Evolutionary conservation across 2,797 vertebrate species (phyloP).

Genomic region (Macropodus opercularis): DNA sequence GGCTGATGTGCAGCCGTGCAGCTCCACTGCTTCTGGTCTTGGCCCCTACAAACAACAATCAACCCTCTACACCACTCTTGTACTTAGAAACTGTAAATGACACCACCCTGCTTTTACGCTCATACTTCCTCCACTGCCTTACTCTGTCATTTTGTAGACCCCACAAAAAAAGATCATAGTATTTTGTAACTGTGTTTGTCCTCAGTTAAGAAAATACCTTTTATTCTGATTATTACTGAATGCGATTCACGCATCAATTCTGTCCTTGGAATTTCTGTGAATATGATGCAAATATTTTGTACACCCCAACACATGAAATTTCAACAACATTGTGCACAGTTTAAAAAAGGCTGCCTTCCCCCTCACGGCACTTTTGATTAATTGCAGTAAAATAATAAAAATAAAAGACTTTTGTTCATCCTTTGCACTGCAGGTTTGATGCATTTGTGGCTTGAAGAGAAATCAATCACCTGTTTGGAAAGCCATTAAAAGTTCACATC

Average conservation of each 20-base stretch:
- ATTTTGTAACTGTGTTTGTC: slow-evolving; percentile 17
- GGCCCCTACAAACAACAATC: slow-evolving; percentile 29
- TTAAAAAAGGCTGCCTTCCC: slow-evolving; percentile 35
- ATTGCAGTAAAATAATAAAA: slow-evolving; percentile 21
- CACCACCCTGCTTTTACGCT: slow-evolving; percentile 46
- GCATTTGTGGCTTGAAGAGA: slow-evolving; percentile 27
- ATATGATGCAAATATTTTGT: slow-evolving; percentile 12
- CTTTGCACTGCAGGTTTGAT: slow-evolving; percentile 31
- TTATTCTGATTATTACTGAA: slow-evolving; percentile 19
- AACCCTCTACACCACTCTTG: slow-evolving; percentile 54
- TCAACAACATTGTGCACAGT: neutral
- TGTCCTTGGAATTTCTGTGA: slow-evolving; percentile 16
- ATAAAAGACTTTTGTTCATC: slow-evolving; percentile 14
- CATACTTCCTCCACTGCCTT: slow-evolving; percentile 68
- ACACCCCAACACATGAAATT: slow-evolving; percentile 17
- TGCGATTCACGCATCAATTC: slow-evolving; percentile 16
- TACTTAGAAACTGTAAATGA: slow-evolving; percentile 69
- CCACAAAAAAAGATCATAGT: slow-evolving; percentile 24
- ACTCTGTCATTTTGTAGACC: slow-evolving; percentile 44
- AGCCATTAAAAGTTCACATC: slow-evolving; percentile 44
- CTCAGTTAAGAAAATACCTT: slow-evolving; percentile 12
- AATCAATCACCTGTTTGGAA: slow-evolving; percentile 41
- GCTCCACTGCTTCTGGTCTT: slow-evolving; percentile 51
- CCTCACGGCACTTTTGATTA: slow-evolving; percentile 16
- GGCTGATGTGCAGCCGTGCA: slow-evolving; percentile 46